Conservation (phyloP, 2,888 invertebrate genomes). For the Amaurobius ferox region DNA sequence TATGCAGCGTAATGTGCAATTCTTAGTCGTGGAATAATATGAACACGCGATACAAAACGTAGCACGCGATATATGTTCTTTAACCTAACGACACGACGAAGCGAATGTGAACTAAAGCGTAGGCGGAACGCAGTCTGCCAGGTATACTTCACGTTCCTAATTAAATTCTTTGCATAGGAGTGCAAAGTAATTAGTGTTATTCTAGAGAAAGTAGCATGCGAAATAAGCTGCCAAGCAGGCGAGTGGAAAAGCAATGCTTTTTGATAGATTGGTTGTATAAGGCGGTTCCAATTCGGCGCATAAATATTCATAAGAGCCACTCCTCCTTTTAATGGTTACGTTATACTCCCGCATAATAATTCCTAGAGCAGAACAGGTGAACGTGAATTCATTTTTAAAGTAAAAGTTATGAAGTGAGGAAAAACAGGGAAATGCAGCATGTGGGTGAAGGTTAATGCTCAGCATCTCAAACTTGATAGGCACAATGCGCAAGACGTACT, state of each 20-base stretch:
- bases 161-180: constrained; percentile 68
- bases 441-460: no score
- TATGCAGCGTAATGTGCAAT: constrained; percentile 47
- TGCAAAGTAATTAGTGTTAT: constrained; percentile 64
- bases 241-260: constrained; percentile 56
- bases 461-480: no score
- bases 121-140: constrained; percentile 20
- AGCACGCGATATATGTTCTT: constrained; percentile 50
- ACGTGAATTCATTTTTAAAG: constrained; percentile 28
- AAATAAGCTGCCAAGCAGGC: constrained; percentile 38
- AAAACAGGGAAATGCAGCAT: no score
- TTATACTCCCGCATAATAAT: constrained; percentile 59
- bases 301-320: constrained; percentile 69
- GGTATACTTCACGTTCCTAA: constrained; percentile 61
- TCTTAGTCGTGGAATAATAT: constrained; percentile 26
- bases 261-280: constrained; percentile 68
- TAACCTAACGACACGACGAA: constrained; percentile 2
- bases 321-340: constrained; percentile 67
- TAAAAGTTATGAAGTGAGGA: no score
- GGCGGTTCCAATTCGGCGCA: constrained; percentile 51
- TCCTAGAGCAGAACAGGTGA: constrained; percentile 15
- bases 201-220: constrained; percentile 45
- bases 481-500: no score
- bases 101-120: constrained; percentile 19
- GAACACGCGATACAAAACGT: constrained; percentile 34